These are phyloP conservation scores for Mesoclemmys tuberculata DNA, from an alignment of 2,113 vertebrate genomes.

Conservation along the genomic window DNA sequence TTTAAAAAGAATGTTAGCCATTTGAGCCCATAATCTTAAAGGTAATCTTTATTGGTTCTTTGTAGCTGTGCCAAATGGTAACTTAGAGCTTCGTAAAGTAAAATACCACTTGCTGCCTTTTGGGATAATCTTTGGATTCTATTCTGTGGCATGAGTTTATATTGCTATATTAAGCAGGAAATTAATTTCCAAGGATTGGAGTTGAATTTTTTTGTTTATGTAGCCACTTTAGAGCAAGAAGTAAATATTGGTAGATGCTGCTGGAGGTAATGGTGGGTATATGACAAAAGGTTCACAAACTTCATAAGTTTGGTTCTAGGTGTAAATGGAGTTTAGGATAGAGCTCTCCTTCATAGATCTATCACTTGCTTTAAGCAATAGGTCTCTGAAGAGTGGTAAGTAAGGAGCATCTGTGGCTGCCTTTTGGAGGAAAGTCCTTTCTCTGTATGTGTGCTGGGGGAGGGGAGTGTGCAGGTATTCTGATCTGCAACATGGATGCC, in stretches of 20 bases:
- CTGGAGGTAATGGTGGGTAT: not conserved
- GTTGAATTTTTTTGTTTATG: not conserved
- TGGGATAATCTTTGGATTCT: not conserved
- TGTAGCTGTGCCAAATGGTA: not conserved
- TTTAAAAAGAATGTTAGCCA: not conserved
- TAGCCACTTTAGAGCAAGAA: not conserved
- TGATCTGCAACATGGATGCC: too few relatives aligned
- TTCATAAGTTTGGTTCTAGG: too few relatives aligned
- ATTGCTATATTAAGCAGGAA: not conserved
- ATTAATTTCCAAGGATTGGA: not conserved
- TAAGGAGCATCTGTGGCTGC: not conserved
- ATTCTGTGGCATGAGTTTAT: not conserved
- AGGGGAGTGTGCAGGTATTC: not conserved
- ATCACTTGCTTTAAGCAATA: accelerated
- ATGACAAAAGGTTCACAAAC: not conserved
- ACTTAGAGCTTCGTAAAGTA: not conserved
- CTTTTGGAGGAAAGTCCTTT: not conserved
- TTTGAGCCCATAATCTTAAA: not conserved
- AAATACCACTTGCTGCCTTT: not conserved
- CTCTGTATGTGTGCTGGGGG: not conserved
- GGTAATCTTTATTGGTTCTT: not conserved
- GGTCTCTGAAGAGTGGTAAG: not conserved
- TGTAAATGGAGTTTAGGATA: not conserved
- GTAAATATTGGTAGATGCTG: not conserved
- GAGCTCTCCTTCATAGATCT: not conserved